Conservation (phyloP, 2,113 vertebrate genomes). For the Casuarius casuarius region DNA sequence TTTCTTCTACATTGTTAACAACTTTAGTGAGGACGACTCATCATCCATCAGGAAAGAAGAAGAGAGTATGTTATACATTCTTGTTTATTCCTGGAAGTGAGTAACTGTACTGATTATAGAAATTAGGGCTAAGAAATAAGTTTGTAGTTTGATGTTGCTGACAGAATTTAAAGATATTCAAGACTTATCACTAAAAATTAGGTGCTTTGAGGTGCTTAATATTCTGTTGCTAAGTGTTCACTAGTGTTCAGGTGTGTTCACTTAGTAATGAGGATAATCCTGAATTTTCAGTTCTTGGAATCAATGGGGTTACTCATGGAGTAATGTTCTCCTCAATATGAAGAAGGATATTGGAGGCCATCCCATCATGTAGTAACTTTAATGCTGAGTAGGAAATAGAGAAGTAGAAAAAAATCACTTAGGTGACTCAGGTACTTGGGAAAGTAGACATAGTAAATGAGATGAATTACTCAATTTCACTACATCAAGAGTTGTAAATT, state of each 20-base stretch:
- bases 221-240: constrained; percentile 29
- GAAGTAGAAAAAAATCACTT: constrained; percentile 25
- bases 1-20: constrained; percentile 61
- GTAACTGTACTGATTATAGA: constrained; percentile 2
- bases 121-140: constrained; percentile 8
- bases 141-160: constrained; percentile 24
- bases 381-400: background rate
- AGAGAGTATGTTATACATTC: constrained; percentile 31
- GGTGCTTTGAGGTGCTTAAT: constrained; percentile 11
- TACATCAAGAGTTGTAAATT: constrained; percentile 27
- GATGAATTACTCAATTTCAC: constrained; percentile 52
- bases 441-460: constrained; percentile 59
- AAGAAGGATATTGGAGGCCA: background rate
- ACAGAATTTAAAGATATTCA: constrained; percentile 20
- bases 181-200: background rate
- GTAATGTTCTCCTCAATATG: background rate
- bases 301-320: background rate
- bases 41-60: constrained; percentile 49
- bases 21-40: constrained; percentile 36
- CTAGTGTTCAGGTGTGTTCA: background rate
- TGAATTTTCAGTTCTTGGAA: background rate
- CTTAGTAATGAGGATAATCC: background rate
- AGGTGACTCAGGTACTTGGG: constrained; percentile 42
- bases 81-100: constrained; percentile 58
- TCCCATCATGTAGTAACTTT: background rate